Evolutionary conservation across 2,888 invertebrate species (phyloP).

Genomic region (Tanytarsus gracilentus): DNA sequence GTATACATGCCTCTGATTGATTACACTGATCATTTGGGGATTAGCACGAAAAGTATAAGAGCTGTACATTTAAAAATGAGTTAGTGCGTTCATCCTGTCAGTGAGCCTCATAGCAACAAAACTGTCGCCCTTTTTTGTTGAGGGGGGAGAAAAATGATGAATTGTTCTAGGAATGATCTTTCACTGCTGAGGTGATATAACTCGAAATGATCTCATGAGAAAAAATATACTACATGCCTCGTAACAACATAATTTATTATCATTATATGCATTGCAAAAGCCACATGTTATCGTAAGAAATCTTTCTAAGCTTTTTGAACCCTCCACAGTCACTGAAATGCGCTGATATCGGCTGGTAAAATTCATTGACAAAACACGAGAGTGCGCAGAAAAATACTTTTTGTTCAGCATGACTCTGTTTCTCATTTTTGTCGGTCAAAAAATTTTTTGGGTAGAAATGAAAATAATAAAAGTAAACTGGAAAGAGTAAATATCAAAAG

Average conservation of each 20-base stretch:
- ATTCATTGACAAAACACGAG: not conserved
- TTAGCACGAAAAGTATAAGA: not conserved
- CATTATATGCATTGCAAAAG: conserved; percentile 14
- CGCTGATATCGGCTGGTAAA: not conserved
- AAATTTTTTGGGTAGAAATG: conserved; percentile 14
- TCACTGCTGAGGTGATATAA: conserved; percentile 25
- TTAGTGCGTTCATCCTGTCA: not conserved
- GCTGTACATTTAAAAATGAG: not conserved
- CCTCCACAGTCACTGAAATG: not conserved
- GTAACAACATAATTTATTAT: conserved; percentile 27
- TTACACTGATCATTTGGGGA: conserved; percentile 25
- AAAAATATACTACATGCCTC: conserved; percentile 13
- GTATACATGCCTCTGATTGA: conserved; percentile 25
- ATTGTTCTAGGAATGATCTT: conserved; percentile 22
- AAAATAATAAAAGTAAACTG: conserved; percentile 26
- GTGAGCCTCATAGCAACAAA: not conserved
- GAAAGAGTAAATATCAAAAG: conserved; percentile 28
- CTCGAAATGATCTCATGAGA: conserved; percentile 26
- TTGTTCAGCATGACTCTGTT: not conserved
- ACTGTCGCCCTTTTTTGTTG: not conserved
- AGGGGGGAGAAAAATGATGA: conserved; percentile 21
- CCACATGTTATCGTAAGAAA: not conserved
- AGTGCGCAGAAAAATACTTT: not conserved
- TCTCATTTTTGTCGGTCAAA: conserved; percentile 3
- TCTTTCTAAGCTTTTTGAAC: not conserved